Evolutionary conservation across 2,113 vertebrate genomes (phyloP), one percentile per base, ranked within the genome.

Genomic region (Salvelinus namaycush): DNA sequence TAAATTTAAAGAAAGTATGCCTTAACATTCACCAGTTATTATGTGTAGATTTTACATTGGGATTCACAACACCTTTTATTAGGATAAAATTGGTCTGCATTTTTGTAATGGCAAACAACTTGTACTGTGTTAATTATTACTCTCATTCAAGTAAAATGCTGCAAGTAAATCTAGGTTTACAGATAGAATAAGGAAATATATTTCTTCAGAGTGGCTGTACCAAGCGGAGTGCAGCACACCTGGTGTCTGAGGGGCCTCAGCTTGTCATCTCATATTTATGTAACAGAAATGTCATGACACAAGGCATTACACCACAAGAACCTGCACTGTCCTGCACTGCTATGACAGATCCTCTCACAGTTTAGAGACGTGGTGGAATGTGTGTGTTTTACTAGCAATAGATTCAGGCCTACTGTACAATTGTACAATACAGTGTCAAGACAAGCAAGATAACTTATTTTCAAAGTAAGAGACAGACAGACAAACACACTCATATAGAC

Each of bases 221-320:
- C 60, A 24, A 48, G 20, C 31, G 31, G 22, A 49, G 0, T 39
- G 39, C 0, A 44, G 60, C 81, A 81, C 86, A 88, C 84, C 86
- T 86, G 82, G 74, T 83, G 81, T 44, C 74, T 83, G 76, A 78
- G 79, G 75, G 75, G 73, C 72, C 39, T 54, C 49, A 76, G 76
- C 82, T 76, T 89, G 89, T 88, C 88, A 76, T 80, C 79, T 87
- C 57, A 29, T 80, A 88, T 91, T 81, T 83, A 67, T 79, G 83
- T 85, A 75, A 82, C 77, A 76, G 49, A 89, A 88, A 90, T 86
- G 81, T 87, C 86, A 84, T 78, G 83, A 89, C 86, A 87, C 74
- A 78, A 77, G 72, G 81, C 77, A 73, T 87, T 88, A 86, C 44
- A 66, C 84, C 78, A 83, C 44, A 34, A 81, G 75, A 88, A 74